These are phyloP conservation scores for Orius insidiosus DNA, from an alignment of 1,140 invertebrate species.

Conservation along the genomic window DNA sequence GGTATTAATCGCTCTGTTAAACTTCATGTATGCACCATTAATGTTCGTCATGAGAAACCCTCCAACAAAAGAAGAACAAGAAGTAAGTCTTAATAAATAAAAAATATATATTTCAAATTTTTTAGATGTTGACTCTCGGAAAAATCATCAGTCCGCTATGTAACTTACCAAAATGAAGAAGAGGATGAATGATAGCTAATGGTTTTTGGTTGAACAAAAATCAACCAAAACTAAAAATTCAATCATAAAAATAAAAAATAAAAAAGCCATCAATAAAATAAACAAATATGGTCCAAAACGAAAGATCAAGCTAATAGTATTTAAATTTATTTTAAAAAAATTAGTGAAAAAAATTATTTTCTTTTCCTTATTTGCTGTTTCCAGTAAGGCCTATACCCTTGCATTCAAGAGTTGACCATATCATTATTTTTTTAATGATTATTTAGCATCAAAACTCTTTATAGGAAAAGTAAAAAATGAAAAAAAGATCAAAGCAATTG, in stretches of 20 bases:
- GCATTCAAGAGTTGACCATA: neutral
- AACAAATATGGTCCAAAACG: neutral
- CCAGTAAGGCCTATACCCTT: constrained; percentile 5
- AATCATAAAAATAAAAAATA: too few species aligned
- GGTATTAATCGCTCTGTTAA: constrained; percentile 84
- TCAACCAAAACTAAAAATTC: neutral
- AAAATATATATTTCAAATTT: neutral
- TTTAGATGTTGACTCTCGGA: constrained; percentile 70
- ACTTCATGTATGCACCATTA: constrained; percentile 87
- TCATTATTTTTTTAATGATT: neutral
- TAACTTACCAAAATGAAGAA: constrained; percentile 82
- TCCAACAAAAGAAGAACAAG: constrained; percentile 78
- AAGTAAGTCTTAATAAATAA: constrained; percentile 30
- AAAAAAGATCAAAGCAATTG: constrained; percentile 8
- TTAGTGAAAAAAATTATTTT: neutral
- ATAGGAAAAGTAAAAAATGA: constrained; percentile 1
- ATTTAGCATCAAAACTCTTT: neutral
- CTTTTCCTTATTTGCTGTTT: constrained; percentile 5
- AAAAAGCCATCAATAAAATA: constrained; percentile 2
- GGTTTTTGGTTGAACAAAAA: constrained; percentile 13
- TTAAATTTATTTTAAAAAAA: constrained; percentile 1
- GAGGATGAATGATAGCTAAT: constrained; percentile 40
- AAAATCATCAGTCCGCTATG: constrained; percentile 83
- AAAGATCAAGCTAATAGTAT: neutral
- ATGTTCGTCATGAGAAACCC: constrained; percentile 77